Percentiles rank a stretch among this genome's conserved stretches.
phyloP scores from a whole-genome alignment of 1,140 invertebrate species.

The Platorchestia sp. region DNA sequence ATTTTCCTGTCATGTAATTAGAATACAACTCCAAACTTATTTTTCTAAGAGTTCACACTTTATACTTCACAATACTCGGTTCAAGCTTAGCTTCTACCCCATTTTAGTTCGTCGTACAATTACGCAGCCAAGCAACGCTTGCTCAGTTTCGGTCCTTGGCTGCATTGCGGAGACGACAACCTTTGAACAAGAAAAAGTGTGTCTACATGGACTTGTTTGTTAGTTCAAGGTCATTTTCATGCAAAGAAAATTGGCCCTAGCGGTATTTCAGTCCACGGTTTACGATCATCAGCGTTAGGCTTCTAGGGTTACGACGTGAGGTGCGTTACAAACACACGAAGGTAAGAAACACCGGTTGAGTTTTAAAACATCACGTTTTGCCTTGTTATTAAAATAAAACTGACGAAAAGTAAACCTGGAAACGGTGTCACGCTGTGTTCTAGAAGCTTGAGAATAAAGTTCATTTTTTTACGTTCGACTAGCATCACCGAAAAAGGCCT shows the following conservation, averaged over 20 bases:
- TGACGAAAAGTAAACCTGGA: not conserved
- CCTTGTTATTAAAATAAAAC: not conserved
- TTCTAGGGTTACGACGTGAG: not conserved
- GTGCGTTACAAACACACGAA: not conserved
- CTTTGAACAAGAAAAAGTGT: conserved; percentile 6
- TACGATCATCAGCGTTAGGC: not conserved
- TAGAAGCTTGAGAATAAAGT: not conserved
- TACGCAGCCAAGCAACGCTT: not conserved
- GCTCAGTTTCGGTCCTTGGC: not conserved
- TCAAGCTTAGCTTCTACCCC: not conserved
- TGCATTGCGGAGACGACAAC: not conserved
- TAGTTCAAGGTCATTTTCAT: not conserved
- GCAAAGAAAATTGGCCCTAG: not conserved
- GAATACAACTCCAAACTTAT: not conserved
- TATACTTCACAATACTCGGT: not conserved
- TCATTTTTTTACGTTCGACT: too few relatives aligned
- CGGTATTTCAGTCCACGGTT: not conserved
- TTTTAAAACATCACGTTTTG: not conserved
- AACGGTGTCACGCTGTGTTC: not conserved
- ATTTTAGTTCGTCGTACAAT: not conserved
- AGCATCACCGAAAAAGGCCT: too few relatives aligned
- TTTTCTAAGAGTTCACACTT: not conserved
- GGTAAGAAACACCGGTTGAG: not conserved
- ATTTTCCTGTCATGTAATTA: not conserved
- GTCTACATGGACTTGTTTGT: not conserved